Base-by-base conservation (phyloP, 2,797 vertebrate species). In the Centroberyx gerrardi region DNA sequence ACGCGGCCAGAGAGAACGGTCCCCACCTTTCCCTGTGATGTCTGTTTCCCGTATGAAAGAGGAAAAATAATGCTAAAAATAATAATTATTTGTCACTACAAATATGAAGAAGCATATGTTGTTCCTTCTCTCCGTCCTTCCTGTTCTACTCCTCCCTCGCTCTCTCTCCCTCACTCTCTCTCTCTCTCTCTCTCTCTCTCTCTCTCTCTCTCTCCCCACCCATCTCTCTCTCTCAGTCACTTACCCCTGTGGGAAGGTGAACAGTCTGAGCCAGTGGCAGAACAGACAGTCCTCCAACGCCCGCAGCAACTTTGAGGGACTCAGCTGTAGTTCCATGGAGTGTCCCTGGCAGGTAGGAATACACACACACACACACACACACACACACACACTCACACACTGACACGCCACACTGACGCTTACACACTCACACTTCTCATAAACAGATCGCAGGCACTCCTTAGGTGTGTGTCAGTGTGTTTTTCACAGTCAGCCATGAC, bases 321-420 rank as follows among this genome's bases (percentile, higher is more conserved):
- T 93, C 3, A 2, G 0, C 76, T 96, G 95, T 49, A 18, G 6
- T 1, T 22, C 80, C 2, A 48, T 75, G 0, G 93, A 94, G 42
- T 96, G 95, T 80, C 93, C 95, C 22, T 96, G 95, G 95, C 95
- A 95, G 93, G 95, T 95, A 86, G 53, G 77, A 40, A 61, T 33
- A 60, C 46, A 65, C 52, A 55, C 70, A 36, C 52, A 49, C 27
- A 53, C 44, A 60, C 27, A 49, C 22, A 49, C 48, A 54, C 27
- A 29, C 13, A 54, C 28, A 44, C 61, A 62, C 51, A 56, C 52
- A 17, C 42, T 36, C 36, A 27, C 27, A 14, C 61, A 64, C 36
- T 8, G 12, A 28, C 42, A 14, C 28, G 54, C 49, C 7, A 33
- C 33, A 33, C 33, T 33, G 33, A 33, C 33, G 7, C 33, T 33